A percentile compares a stretch with the other conserved stretches of the same genome.
Evolutionary conservation across 1,140 invertebrate genomes (phyloP).

Genomic region (Lucilia sericata): DNA sequence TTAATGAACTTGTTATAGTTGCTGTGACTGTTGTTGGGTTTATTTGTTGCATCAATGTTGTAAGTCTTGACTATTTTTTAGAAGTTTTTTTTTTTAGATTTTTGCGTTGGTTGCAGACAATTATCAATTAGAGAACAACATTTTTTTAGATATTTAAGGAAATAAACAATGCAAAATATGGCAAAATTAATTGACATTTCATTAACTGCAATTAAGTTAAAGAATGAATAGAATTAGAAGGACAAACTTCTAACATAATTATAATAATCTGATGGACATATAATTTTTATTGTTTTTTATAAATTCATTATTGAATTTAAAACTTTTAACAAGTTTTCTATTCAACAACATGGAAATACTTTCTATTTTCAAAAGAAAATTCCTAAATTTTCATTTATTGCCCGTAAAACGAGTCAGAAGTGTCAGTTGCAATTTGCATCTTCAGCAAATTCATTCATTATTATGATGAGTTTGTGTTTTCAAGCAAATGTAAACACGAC

Average conservation of each 20-base stretch:
- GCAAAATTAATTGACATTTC: constrained; percentile 1
- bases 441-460: constrained; percentile 12
- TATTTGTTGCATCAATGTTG: constrained; percentile 28
- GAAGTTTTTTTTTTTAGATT: neutral
- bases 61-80: neutral
- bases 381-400: too few relatives aligned
- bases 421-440: neutral
- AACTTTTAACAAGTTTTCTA: too few relatives aligned
- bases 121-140: constrained; percentile 25
- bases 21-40: neutral
- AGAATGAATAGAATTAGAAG: neutral
- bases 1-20: constrained; percentile 37
- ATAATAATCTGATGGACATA: neutral
- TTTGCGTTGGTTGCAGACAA: constrained; percentile 32
- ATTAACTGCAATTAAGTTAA: neutral
- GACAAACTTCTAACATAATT: neutral
- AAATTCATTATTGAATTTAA: too few relatives aligned
- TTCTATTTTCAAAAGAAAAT: too few relatives aligned
- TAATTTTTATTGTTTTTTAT: too few relatives aligned
- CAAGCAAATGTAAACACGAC: neutral
- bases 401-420: too few relatives aligned
- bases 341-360: too few relatives aligned
- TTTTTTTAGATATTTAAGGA: neutral
- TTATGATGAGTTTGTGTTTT: neutral
- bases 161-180: neutral